phyloP scores from a whole-genome alignment of 2,888 invertebrate genomes.

The Anoncus sp. region DNA sequence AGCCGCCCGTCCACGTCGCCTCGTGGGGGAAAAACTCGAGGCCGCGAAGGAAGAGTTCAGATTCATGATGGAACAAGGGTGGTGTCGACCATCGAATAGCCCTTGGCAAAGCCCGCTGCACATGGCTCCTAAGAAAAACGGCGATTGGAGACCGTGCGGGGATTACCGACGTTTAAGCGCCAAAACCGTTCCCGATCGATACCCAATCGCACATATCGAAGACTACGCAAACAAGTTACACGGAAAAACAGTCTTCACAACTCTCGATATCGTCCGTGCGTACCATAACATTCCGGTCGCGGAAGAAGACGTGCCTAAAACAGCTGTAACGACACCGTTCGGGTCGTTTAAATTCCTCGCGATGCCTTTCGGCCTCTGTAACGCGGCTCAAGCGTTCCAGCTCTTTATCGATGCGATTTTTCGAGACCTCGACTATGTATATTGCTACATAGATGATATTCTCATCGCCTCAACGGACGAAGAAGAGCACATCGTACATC shows the following conservation, averaged over 20 bases:
- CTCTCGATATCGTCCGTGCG: slow-evolving; percentile 67
- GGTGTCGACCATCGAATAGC: slow-evolving; percentile 80
- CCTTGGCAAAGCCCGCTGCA: slow-evolving; percentile 80
- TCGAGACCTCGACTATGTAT: slow-evolving; percentile 35
- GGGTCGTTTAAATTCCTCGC: slow-evolving; percentile 68
- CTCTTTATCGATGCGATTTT: slow-evolving; percentile 67
- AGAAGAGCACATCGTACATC: slow-evolving; percentile 35
- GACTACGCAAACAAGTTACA: slow-evolving; percentile 70
- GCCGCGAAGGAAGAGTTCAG: slow-evolving; percentile 75
- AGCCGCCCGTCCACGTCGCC: slow-evolving; percentile 71
- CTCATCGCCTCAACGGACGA: slow-evolving; percentile 39
- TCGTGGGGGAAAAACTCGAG: slow-evolving; percentile 71
- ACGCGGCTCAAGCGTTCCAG: slow-evolving; percentile 73
- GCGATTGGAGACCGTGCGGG: slow-evolving; percentile 70
- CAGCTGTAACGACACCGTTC: slow-evolving; percentile 72
- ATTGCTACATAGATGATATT: slow-evolving; percentile 52
- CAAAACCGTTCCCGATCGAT: slow-evolving; percentile 75
- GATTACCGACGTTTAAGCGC: slow-evolving; percentile 75
- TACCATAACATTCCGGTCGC: slow-evolving; percentile 73
- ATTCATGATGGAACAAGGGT: slow-evolving; percentile 76
- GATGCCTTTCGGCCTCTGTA: slow-evolving; percentile 70
- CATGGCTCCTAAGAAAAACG: slow-evolving; percentile 70
- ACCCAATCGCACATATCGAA: slow-evolving; percentile 76
- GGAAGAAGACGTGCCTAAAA: slow-evolving; percentile 70
- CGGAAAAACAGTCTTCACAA: slow-evolving; percentile 72